phyloP scores from a whole-genome alignment of 1,140 invertebrate species.

The Melitaea cinxia region DNA sequence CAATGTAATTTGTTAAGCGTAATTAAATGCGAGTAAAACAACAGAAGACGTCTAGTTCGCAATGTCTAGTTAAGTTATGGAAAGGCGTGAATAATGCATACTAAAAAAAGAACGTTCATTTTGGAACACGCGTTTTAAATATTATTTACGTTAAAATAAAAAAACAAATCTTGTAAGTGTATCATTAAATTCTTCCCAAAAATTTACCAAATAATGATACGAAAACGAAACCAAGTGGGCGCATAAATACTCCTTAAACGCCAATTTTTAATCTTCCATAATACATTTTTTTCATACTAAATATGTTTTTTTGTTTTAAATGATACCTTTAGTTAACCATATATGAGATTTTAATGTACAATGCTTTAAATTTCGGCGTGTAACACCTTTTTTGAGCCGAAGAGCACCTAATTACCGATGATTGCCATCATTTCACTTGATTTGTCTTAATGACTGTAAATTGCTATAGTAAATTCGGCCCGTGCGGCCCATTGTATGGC shows the following conservation, averaged over 20 bases:
- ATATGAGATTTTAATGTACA: conserved; percentile 61
- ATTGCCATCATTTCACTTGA: conserved; percentile 63
- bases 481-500: conserved; percentile 45
- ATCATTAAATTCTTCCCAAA: neutral
- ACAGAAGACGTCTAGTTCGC: too few relatives aligned
- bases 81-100: too few relatives aligned
- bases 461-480: conserved; percentile 56
- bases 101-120: too few relatives aligned
- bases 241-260: neutral
- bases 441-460: conserved; percentile 71
- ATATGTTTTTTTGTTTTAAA: conserved; percentile 39
- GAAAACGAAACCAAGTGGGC: neutral
- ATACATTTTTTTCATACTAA: conserved; percentile 29
- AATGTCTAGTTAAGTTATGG: too few relatives aligned
- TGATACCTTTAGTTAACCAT: conserved; percentile 39
- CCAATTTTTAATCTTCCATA: conserved; percentile 15
- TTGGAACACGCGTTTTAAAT: too few relatives aligned
- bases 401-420: conserved; percentile 66
- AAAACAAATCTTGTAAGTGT: neutral
- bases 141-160: too few relatives aligned
- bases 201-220: neutral
- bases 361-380: conserved; percentile 47
- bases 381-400: conserved; percentile 71
- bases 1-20: too few relatives aligned
- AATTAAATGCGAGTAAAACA: too few relatives aligned